Conservation (phyloP, 1,140 invertebrate species). For the Aphidius ervi region DNA sequence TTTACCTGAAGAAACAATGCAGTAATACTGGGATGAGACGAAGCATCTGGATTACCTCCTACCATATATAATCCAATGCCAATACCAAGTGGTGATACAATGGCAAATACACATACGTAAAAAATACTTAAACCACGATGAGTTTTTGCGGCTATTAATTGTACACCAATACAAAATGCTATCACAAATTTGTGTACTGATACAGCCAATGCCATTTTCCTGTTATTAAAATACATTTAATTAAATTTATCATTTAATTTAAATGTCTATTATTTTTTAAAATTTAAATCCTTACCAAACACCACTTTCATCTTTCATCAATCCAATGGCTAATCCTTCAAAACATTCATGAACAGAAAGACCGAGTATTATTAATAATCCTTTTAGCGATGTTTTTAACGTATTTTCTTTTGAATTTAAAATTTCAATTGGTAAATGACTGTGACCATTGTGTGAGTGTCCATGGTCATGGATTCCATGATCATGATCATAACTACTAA, state of each 20-base stretch:
- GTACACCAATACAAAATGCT: conserved; percentile 80
- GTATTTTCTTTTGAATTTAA: conserved; percentile 53
- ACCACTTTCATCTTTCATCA: conserved; percentile 64
- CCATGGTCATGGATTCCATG: too few relatives aligned
- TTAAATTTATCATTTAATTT: conserved; percentile 3
- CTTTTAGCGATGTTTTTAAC: conserved; percentile 65
- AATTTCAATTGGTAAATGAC: conserved; percentile 45
- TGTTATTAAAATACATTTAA: conserved; percentile 30
- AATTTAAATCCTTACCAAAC: conserved; percentile 60
- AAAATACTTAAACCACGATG: conserved; percentile 58
- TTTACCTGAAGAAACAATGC: conserved; percentile 51
- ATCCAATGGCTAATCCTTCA: conserved; percentile 85
- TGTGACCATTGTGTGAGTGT: conserved; percentile 32
- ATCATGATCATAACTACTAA: conserved; percentile 37
- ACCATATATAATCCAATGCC: conserved; percentile 66
- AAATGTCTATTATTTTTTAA: neutral
- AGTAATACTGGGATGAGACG: conserved; percentile 31
- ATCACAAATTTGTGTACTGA: conserved; percentile 87
- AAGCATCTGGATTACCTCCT: conserved; percentile 43
- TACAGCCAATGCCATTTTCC: conserved; percentile 78
- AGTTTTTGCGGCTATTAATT: conserved; percentile 67
- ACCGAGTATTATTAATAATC: conserved; percentile 77
- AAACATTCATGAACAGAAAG: conserved; percentile 88
- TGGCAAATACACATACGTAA: conserved; percentile 73
- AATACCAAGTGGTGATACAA: conserved; percentile 74